Evolutionary conservation across 2,113 vertebrate species (phyloP).

Genomic region (Gallinago undulata): DNA sequence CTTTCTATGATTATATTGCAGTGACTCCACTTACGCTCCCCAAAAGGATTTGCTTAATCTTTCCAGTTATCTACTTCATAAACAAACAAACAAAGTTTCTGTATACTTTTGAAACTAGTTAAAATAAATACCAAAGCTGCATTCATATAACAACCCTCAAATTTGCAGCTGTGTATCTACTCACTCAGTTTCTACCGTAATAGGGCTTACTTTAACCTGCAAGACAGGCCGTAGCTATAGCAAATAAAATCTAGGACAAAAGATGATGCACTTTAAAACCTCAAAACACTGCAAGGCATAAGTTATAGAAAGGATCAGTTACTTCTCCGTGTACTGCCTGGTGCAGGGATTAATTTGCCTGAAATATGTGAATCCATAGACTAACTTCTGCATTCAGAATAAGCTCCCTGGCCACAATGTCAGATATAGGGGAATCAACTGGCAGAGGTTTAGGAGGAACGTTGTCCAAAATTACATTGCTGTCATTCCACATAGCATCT

Average conservation of each 20-base stretch:
- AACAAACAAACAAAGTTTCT: neutral
- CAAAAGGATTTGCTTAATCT: neutral
- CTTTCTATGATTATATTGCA: neutral
- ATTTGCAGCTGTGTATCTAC: neutral
- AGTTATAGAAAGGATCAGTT: neutral
- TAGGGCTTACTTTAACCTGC: neutral
- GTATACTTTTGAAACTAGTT: neutral
- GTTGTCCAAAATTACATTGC: neutral
- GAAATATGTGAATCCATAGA: neutral
- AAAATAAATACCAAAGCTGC: neutral
- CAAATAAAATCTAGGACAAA: neutral
- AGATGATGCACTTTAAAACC: neutral
- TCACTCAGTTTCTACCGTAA: neutral
- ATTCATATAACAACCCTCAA: neutral
- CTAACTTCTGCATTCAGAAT: neutral
- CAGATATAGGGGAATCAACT: neutral
- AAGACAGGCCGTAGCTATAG: neutral
- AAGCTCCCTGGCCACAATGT: neutral
- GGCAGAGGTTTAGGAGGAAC: neutral
- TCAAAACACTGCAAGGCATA: rapidly evolving
- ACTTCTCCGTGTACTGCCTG: neutral
- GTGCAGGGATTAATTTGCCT: neutral
- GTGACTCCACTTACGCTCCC: neutral
- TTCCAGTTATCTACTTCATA: neutral
- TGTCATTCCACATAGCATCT: neutral